Evolutionary conservation across 2,797 vertebrate genomes (phyloP).

Genomic region (Salarias fasciatus): DNA sequence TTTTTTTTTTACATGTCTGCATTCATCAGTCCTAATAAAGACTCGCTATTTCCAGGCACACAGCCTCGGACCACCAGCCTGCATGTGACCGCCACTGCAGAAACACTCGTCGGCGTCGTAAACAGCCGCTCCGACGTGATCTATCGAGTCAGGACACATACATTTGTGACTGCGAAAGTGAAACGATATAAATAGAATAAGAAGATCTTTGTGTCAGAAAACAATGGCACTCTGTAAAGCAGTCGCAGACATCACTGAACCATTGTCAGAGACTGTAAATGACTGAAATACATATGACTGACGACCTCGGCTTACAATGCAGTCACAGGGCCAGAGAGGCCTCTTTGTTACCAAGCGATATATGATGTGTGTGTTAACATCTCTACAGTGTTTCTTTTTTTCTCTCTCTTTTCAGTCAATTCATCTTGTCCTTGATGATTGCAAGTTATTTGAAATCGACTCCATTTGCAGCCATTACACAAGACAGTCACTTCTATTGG

Average conservation of each 20-base stretch:
- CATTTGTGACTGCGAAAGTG: neutral
- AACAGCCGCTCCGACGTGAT: too few species aligned
- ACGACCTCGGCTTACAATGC: neutral
- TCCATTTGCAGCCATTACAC: conserved; percentile 17
- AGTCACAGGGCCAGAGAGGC: neutral
- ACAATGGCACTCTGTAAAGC: conserved; percentile 8
- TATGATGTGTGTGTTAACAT: neutral
- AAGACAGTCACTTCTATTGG: neutral
- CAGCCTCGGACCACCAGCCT: too few species aligned
- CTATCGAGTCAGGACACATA: neutral
- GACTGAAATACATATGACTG: neutral
- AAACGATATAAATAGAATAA: conserved; percentile 7
- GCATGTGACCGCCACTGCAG: too few species aligned
- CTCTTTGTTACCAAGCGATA: neutral
- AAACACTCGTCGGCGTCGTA: neutral
- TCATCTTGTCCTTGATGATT: neutral
- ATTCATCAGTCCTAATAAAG: too few species aligned
- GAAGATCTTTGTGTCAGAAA: conserved; percentile 13
- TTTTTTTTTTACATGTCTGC: too few species aligned
- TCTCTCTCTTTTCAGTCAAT: neutral
- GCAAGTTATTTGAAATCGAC: too few species aligned
- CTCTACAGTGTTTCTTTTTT: neutral
- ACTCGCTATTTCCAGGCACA: too few species aligned
- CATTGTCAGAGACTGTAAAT: conserved; percentile 10
- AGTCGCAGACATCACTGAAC: neutral